Evolutionary conservation across 2,113 vertebrate genomes (phyloP).

Genomic region (Crotalus viridis): DNA sequence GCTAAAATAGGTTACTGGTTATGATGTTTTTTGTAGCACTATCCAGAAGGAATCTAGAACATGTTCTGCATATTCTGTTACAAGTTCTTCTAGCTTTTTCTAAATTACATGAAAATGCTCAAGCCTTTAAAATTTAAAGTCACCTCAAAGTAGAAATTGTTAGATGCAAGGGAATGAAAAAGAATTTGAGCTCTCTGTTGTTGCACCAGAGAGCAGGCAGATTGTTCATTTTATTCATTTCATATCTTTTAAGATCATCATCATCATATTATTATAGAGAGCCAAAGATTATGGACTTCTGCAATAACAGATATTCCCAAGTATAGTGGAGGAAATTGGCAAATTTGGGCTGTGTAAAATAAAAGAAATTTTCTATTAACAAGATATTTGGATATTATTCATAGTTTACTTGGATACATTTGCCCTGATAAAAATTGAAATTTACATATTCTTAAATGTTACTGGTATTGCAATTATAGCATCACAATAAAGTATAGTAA

Average conservation of each 20-base stretch:
- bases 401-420: not conserved
- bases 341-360: not conserved
- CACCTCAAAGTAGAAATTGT: conserved; percentile 60
- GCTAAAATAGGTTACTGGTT: conserved; percentile 59
- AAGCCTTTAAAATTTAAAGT: conserved; percentile 67
- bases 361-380: not conserved
- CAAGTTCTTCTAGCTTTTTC: conserved; percentile 45
- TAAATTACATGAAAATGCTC: conserved; percentile 59
- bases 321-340: not conserved
- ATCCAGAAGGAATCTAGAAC: conserved; percentile 61
- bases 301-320: not conserved
- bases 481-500: not conserved
- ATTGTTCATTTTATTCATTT: not conserved
- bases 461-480: not conserved
- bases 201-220: not conserved
- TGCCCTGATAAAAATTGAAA: not conserved
- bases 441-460: not conserved
- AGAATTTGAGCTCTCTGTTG: not conserved
- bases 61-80: conserved; percentile 50
- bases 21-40: conserved; percentile 57
- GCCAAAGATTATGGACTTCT: not conserved
- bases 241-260: conserved; percentile 22
- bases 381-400: not conserved
- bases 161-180: conserved; percentile 41
- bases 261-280: not conserved